Percentiles rank a stretch among this genome's conserved stretches.
Evolutionary conservation across 1,140 invertebrate species (phyloP).

Genomic region (Heliconius nattereri): DNA sequence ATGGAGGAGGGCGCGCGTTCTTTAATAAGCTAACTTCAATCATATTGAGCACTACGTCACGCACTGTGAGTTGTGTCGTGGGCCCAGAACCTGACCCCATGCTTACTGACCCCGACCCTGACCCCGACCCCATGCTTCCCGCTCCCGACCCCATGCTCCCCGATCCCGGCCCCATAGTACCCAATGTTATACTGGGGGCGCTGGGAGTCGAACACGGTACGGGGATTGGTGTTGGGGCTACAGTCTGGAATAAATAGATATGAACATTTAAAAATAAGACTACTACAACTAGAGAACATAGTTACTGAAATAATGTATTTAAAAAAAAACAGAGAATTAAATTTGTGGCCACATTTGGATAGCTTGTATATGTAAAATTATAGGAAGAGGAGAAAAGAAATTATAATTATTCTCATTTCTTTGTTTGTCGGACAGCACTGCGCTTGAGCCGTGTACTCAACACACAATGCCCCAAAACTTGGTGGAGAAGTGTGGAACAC

Average conservation of each 20-base stretch:
- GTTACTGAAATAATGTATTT: too few relatives aligned
- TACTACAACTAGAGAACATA: too few relatives aligned
- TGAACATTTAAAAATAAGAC: background rate
- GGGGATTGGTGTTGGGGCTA: conserved; percentile 31
- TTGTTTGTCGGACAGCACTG: too few relatives aligned
- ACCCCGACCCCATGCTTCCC: conserved; percentile 31
- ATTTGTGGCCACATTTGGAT: too few relatives aligned
- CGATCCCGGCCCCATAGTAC: conserved; percentile 31
- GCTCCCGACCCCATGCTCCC: conserved; percentile 30
- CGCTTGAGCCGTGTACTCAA: too few relatives aligned
- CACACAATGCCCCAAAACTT: too few relatives aligned
- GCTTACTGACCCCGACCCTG: conserved; percentile 44
- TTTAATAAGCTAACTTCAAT: conserved; percentile 88
- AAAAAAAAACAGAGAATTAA: too few relatives aligned
- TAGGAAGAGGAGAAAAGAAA: too few relatives aligned
- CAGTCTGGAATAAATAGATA: conserved; percentile 23
- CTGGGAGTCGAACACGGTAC: conserved; percentile 6
- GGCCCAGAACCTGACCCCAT: conserved; percentile 51
- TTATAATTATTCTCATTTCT: too few relatives aligned
- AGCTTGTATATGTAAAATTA: too few relatives aligned
- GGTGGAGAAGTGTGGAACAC: too few relatives aligned
- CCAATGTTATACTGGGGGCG: conserved; percentile 32
- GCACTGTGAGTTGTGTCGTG: conserved; percentile 83
- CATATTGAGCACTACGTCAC: conserved; percentile 88
- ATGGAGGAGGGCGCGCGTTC: conserved; percentile 78